These are phyloP conservation scores for Sus cebifrons DNA, from an alignment of 2,797 vertebrate genomes.

Conservation along the genomic window DNA sequence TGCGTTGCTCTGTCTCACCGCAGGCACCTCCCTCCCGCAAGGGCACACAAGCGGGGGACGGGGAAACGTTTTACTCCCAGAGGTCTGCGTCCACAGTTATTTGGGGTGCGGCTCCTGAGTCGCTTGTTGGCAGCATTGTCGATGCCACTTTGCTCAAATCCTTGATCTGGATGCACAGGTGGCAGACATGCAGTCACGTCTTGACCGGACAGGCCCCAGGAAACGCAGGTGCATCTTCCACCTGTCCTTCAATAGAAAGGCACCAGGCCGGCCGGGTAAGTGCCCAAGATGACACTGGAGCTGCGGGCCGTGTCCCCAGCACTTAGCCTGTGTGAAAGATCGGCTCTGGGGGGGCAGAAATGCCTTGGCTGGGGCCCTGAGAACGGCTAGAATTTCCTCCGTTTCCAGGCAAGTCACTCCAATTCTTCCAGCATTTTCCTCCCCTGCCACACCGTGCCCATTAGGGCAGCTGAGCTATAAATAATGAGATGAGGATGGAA, in stretches of 20 bases:
- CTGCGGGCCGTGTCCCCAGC: fast-evolving
- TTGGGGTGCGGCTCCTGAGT: background rate
- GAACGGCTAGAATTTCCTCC: background rate
- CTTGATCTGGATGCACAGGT: fast-evolving
- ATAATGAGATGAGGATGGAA: background rate
- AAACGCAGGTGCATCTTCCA: fast-evolving
- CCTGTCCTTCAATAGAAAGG: fast-evolving
- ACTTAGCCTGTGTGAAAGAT: background rate
- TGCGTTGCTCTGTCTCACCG: fast-evolving
- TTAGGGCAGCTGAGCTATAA: background rate
- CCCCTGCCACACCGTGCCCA: background rate
- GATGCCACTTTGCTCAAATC: too few species aligned
- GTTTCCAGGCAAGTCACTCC: background rate
- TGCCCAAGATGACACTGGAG: fast-evolving
- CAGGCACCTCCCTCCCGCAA: fast-evolving
- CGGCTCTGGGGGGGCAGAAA: background rate
- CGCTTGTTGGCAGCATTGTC: background rate
- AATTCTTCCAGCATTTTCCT: background rate
- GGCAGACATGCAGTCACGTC: fast-evolving
- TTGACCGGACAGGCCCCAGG: background rate
- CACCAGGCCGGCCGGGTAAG: background rate
- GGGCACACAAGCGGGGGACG: fast-evolving
- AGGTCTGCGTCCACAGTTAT: background rate
- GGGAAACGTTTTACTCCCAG: fast-evolving
- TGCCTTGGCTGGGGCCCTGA: background rate